phyloP scores from a whole-genome alignment of 2,797 vertebrate genomes.

The Mareca penelope region DNA sequence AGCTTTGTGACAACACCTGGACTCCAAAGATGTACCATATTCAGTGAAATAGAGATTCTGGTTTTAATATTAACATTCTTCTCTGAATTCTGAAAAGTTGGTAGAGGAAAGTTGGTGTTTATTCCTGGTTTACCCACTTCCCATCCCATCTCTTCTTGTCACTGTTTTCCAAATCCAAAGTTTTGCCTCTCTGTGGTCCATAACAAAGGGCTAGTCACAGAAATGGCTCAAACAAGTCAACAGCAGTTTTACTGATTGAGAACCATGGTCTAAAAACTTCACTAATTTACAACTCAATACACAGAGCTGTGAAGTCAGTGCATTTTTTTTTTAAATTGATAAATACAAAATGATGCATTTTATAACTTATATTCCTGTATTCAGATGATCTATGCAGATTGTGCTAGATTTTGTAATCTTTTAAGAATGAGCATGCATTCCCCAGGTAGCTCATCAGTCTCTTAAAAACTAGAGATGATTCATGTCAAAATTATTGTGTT shows the following conservation, averaged over 20 bases:
- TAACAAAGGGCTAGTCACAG: not conserved
- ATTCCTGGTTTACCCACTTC: not conserved
- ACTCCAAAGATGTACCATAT: not conserved
- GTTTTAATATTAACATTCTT: not conserved
- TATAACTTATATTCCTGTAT: not conserved
- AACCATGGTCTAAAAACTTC: not conserved
- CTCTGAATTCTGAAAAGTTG: not conserved
- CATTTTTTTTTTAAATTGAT: not conserved
- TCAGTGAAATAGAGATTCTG: not conserved
- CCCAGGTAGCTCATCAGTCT: conserved; percentile 20
- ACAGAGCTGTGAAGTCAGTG: not conserved
- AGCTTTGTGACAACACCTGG: not conserved
- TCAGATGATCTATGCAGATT: not conserved
- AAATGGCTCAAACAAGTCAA: not conserved
- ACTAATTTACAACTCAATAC: not conserved
- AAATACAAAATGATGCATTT: not conserved
- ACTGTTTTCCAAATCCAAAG: not conserved
- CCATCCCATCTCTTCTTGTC: not conserved
- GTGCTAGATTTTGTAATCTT: not conserved
- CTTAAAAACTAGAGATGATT: conserved; percentile 8
- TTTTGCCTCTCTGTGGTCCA: fast-evolving
- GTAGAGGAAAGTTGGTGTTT: not conserved
- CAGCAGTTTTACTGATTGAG: not conserved
- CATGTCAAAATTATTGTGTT: not conserved
- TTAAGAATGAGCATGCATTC: not conserved